phyloP scores from a whole-genome alignment of 2,888 invertebrate genomes.

The Tachina lurida region DNA sequence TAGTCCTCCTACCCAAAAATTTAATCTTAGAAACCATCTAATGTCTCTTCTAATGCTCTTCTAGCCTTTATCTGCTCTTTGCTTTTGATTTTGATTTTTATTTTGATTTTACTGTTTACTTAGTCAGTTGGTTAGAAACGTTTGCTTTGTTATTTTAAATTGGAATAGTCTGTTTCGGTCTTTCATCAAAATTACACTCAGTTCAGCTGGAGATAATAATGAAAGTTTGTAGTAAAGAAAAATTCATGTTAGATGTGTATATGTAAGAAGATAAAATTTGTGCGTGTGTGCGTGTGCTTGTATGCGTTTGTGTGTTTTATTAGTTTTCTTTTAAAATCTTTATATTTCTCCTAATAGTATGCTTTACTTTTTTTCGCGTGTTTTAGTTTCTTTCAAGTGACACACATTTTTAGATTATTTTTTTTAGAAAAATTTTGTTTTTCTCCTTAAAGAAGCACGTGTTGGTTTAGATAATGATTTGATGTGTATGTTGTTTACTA shows the following conservation, averaged over 20 bases:
- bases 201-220: conserved; percentile 35
- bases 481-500: conserved; percentile 11
- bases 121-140: conserved; percentile 48
- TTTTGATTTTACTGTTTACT: conserved; percentile 43
- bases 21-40: conserved; percentile 12
- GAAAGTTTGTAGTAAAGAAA: neutral
- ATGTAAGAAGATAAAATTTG: conserved; percentile 17
- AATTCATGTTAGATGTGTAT: neutral
- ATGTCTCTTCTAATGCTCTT: neutral
- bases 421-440: neutral
- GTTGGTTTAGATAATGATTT: conserved; percentile 16
- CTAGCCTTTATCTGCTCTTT: neutral
- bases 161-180: conserved; percentile 28
- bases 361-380: neutral
- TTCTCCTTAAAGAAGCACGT: conserved; percentile 52
- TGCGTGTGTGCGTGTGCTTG: neutral
- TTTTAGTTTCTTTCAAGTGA: conserved; percentile 4
- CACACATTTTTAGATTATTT: conserved; percentile 5
- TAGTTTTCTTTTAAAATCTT: neutral
- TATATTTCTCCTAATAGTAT: conserved; percentile 49
- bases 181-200: conserved; percentile 45
- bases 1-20: neutral
- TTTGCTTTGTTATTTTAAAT: neutral
- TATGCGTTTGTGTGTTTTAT: neutral
- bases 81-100: conserved; percentile 12